Conservation (phyloP, 2,113 vertebrate species). For the Dascyllus trimaculatus region DNA sequence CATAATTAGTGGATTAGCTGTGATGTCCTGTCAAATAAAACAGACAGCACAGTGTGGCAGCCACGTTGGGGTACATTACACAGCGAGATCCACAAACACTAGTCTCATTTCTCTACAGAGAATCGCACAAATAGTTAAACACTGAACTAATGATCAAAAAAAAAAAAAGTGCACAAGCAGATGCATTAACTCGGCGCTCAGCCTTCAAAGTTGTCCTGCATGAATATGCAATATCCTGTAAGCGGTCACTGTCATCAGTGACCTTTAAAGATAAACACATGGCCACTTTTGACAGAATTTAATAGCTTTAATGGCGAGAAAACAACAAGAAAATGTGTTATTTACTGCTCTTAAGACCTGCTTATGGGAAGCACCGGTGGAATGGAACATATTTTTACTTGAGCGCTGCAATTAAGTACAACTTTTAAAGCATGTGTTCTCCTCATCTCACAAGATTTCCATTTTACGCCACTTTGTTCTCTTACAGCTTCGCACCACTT, state of each 20-base stretch:
- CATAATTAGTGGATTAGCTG: not conserved
- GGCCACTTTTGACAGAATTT: not conserved
- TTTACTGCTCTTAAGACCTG: not conserved
- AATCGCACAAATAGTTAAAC: not conserved
- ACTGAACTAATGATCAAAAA: not conserved
- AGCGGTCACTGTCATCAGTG: not conserved
- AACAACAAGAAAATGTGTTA: not conserved
- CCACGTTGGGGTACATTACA: not conserved
- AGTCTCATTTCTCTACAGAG: not conserved
- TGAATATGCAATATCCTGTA: constrained; percentile 15
- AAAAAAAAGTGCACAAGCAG: not conserved
- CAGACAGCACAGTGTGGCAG: not conserved
- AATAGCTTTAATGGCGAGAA: constrained; percentile 10
- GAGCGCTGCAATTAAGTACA: no score
- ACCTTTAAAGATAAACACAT: constrained; percentile 27
- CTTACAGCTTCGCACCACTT: no score
- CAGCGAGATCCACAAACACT: not conserved
- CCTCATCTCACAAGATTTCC: no score
- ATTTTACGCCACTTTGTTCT: no score
- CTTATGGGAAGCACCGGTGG: no score
- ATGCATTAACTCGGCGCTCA: constrained; percentile 3
- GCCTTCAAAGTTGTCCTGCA: not conserved
- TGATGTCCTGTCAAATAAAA: not conserved
- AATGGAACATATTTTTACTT: not conserved
- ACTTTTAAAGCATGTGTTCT: no score